These are phyloP conservation scores for Brenthis daphne DNA, from an alignment of 2,888 invertebrate genomes.

Conservation along the genomic window DNA sequence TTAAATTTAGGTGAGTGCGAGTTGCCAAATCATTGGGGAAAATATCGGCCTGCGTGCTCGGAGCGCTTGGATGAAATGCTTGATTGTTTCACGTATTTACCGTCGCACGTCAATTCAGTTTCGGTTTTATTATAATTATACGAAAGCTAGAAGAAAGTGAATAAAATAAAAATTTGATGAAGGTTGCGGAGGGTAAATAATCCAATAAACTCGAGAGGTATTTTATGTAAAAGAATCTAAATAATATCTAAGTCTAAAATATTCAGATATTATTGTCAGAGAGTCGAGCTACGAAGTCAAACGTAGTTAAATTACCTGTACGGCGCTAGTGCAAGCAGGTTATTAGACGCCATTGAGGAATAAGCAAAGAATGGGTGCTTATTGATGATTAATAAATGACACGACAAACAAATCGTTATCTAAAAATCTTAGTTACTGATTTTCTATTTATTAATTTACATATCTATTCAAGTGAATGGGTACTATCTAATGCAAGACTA, in stretches of 20 bases:
- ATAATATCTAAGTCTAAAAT: not conserved
- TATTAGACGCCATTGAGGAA: slow-evolving; percentile 8
- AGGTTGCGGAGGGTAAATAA: too few species aligned
- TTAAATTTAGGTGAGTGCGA: slow-evolving; percentile 79
- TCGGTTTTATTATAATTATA: too few species aligned
- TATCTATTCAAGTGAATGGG: too few species aligned
- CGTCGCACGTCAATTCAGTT: not conserved
- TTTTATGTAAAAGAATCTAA: too few species aligned
- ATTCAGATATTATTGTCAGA: slow-evolving; percentile 6
- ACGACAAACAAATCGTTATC: too few species aligned
- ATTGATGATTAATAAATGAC: not conserved
- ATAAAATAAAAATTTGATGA: too few species aligned
- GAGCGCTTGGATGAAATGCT: slow-evolving; percentile 56
- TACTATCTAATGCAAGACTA: too few species aligned
- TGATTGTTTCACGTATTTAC: slow-evolving; percentile 45
- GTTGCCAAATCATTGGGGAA: slow-evolving; percentile 79
- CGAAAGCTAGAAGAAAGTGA: too few species aligned
- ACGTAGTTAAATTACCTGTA: slow-evolving; percentile 7
- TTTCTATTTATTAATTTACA: too few species aligned
- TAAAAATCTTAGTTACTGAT: too few species aligned
- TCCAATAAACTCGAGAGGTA: too few species aligned
- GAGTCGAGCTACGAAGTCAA: slow-evolving; percentile 14
- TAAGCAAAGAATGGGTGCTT: not conserved
- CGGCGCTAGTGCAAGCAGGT: slow-evolving; percentile 7
- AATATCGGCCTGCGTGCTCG: slow-evolving; percentile 57